Conservation (phyloP, 1,140 invertebrate genomes). For the Drosophila carrolli region DNA sequence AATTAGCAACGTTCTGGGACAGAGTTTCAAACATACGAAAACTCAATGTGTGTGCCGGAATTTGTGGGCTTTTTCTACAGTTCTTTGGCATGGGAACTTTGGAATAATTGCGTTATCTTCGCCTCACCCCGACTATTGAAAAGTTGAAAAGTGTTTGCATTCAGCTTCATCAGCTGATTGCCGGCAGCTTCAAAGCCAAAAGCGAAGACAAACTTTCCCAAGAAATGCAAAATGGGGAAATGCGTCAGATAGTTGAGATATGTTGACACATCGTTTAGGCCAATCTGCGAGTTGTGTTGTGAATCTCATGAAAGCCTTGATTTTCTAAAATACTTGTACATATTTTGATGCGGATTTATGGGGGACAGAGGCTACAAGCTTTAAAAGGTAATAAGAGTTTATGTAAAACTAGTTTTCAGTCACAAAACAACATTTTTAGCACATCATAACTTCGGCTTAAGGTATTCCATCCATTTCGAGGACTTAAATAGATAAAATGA, state of each 20-base stretch:
- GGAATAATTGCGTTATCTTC: slow-evolving; percentile 32
- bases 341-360: background rate
- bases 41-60: no score
- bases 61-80: background rate
- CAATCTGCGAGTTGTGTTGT: slow-evolving; percentile 3
- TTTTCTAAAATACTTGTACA: background rate
- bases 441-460: no score
- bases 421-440: no score
- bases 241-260: slow-evolving; percentile 8
- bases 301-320: background rate
- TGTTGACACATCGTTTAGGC: slow-evolving; percentile 25
- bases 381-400: no score
- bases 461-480: no score
- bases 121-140: slow-evolving; percentile 9
- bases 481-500: no score
- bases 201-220: slow-evolving; percentile 23
- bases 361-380: no score
- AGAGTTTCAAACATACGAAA: background rate
- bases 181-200: slow-evolving; percentile 1
- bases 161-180: slow-evolving; percentile 41
- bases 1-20: slow-evolving; percentile 16
- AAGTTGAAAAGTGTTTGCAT: slow-evolving; percentile 40
- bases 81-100: slow-evolving; percentile 4
- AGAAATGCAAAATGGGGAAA: slow-evolving; percentile 1
- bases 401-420: no score